Evolutionary conservation across 1,140 invertebrate genomes (phyloP).

Genomic region (Apis mellifera): Amel_HAv3.1 CM009931.2:23738001-23738500

Average conservation of each 20-base stretch:
- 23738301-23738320: not conserved
- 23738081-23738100: no score
- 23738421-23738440: constrained; percentile 9
- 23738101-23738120: no score
- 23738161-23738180: no score
- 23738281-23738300: not conserved
- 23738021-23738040: no score
- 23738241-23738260: not conserved
- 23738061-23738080: no score
- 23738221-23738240: not conserved
- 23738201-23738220: not conserved
- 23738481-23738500: constrained; percentile 25
- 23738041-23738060: no score
- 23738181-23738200: no score
- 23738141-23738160: no score
- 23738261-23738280: not conserved
- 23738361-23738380: not conserved
- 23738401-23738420: constrained; percentile 40
- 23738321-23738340: not conserved
- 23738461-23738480: no score
- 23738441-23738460: constrained; percentile 19
- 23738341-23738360: no score
- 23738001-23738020: not conserved
- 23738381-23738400: constrained; percentile 20
- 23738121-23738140: no score